Conservation (phyloP, 2,888 invertebrate species). For the Leptinotarsa haldemani region DNA sequence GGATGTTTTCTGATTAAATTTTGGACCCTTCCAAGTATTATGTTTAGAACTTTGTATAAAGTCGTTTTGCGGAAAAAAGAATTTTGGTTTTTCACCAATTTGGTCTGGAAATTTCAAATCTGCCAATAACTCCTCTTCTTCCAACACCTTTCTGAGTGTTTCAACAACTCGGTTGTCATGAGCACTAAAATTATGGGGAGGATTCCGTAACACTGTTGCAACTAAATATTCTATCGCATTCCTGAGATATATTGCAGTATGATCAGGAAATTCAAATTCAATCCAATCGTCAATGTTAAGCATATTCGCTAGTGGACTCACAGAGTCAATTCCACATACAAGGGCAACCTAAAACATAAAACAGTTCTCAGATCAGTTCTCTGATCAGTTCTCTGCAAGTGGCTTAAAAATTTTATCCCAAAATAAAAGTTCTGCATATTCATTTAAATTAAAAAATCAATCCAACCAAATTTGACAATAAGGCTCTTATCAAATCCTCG, state of each 20-base stretch:
- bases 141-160: conserved; percentile 75
- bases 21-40: not conserved
- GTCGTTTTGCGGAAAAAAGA: conserved; percentile 57
- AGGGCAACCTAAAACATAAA: conserved; percentile 52
- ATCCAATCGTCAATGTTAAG: conserved; percentile 59
- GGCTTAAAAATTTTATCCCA: too few species aligned
- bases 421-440: too few species aligned
- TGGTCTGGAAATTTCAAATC: conserved; percentile 79
- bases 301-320: conserved; percentile 48
- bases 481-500: too few species aligned
- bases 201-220: conserved; percentile 70
- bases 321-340: conserved; percentile 54
- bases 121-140: conserved; percentile 77
- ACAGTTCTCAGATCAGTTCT: not conserved
- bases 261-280: conserved; percentile 53
- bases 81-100: conserved; percentile 79
- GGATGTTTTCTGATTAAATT: not conserved
- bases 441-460: too few species aligned
- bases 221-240: conserved; percentile 50
- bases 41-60: not conserved
- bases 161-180: conserved; percentile 62
- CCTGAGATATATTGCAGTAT: conserved; percentile 50
- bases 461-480: too few species aligned
- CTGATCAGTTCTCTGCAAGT: too few species aligned
- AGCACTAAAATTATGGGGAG: conserved; percentile 73